Conservation (phyloP, 2,888 invertebrate genomes). For the Ethmia dodecea region DNA sequence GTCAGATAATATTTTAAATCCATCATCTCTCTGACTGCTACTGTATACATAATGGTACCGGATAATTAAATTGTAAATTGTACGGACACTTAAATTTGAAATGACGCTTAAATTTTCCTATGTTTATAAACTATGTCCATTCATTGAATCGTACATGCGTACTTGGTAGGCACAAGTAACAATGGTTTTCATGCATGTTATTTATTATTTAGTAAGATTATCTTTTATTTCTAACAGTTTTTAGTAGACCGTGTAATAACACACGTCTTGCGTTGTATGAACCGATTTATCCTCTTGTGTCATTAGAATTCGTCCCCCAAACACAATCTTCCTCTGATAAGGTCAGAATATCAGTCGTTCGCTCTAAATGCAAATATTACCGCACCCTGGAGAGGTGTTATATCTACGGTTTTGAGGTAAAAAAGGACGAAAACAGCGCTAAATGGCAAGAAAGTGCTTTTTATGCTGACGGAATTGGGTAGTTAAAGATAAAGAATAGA, state of each 20-base stretch:
- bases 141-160: constrained; percentile 25
- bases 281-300: constrained; percentile 44
- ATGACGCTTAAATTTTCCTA: too few species aligned
- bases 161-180: constrained; percentile 16
- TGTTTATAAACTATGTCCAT: too few species aligned
- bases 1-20: too few species aligned
- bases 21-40: too few species aligned
- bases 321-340: constrained; percentile 70
- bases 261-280: background rate
- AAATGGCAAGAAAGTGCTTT: constrained; percentile 69
- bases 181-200: constrained; percentile 17
- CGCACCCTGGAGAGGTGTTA: constrained; percentile 71
- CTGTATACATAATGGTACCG: too few species aligned
- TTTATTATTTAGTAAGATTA: background rate
- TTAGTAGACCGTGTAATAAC: constrained; percentile 6
- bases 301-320: constrained; percentile 62
- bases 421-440: constrained; percentile 69
- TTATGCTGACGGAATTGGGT: constrained; percentile 64
- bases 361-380: constrained; percentile 76
- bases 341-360: constrained; percentile 72
- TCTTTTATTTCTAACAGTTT: constrained; percentile 17
- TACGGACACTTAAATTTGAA: too few species aligned
- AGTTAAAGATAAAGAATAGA: constrained; percentile 67
- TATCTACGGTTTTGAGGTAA: constrained; percentile 67
- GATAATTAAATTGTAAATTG: too few species aligned